Percentiles rank a stretch among this genome's conserved stretches.
These are phyloP conservation scores for Crocodylus rhombifer DNA, from an alignment of 2,797 vertebrate species.

Conservation along the genomic window DNA sequence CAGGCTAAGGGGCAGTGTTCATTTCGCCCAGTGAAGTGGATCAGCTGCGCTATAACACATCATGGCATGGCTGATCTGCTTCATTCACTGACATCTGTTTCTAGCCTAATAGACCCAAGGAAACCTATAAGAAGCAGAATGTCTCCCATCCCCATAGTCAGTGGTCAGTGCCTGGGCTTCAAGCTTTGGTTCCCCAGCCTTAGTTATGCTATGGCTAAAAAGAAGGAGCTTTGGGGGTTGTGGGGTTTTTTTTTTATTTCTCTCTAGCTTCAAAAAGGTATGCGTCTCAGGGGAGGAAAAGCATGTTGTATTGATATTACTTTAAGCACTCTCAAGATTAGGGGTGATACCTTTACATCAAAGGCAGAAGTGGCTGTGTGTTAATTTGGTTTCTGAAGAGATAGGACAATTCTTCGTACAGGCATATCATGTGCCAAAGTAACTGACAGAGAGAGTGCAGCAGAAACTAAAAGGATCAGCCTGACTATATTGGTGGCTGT, in stretches of 20 bases:
- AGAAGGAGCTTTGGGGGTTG: not conserved
- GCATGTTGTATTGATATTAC: not conserved
- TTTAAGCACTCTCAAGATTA: not conserved
- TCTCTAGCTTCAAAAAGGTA: not conserved
- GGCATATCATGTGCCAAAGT: constrained; percentile 16
- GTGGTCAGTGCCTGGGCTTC: no score
- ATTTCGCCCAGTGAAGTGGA: no score
- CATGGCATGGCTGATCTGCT: no score
- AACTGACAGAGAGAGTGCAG: constrained; percentile 36
- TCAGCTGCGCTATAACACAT: no score
- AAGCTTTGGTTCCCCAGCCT: no score
- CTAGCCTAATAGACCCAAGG: no score
- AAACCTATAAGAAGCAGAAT: no score
- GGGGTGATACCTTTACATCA: constrained; percentile 16
- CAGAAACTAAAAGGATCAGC: constrained; percentile 35
- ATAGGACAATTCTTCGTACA: constrained; percentile 10
- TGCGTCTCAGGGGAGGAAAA: constrained; percentile 7
- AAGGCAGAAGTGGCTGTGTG: constrained; percentile 22
- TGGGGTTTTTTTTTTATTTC: not conserved
- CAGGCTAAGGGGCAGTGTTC: no score
- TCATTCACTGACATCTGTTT: no score
- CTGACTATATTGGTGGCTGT: constrained; percentile 11
- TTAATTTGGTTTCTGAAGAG: constrained; percentile 46
- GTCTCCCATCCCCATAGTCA: no score
- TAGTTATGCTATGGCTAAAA: no score